Evolutionary conservation across 1,140 invertebrate genomes (phyloP).

Genomic region (Drosophila parvula): DNA sequence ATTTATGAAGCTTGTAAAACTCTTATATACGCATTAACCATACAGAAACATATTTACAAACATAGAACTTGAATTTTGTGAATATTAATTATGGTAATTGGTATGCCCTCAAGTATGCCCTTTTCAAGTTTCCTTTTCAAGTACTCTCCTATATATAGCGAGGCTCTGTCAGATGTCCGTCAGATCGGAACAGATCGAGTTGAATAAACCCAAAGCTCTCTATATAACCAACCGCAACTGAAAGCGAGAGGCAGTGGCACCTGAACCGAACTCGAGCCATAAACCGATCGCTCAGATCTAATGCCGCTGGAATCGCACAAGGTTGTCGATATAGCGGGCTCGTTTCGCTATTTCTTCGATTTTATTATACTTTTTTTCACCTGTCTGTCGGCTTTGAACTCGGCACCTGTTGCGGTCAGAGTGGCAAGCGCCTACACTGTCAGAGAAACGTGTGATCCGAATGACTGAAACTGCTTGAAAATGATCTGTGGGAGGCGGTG

Average conservation of each 20-base stretch:
- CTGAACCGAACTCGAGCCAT: constrained; percentile 43
- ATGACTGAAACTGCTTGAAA: background rate
- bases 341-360: constrained; percentile 52
- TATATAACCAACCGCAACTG: constrained; percentile 37
- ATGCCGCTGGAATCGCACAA: constrained; percentile 74
- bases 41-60: background rate
- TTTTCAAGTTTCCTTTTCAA: background rate
- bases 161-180: constrained; percentile 30
- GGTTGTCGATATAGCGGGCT: constrained; percentile 45
- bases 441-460: constrained; percentile 20
- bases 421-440: constrained; percentile 44
- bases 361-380: constrained; percentile 18
- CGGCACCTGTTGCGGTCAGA: constrained; percentile 61
- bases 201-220: constrained; percentile 58
- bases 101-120: background rate
- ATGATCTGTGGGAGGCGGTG: constrained; percentile 51
- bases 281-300: constrained; percentile 58
- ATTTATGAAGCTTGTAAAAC: background rate
- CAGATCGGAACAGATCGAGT: constrained; percentile 39
- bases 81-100: background rate
- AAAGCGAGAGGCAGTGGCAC: constrained; percentile 61
- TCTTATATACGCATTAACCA: background rate
- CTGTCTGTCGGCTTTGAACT: constrained; percentile 22
- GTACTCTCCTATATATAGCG: constrained; percentile 3
- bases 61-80: no score